A percentile compares a stretch with the other conserved stretches of the same genome.
These are phyloP conservation scores for Plumapathes pennacea DNA, from an alignment of 92 coral and sea anemone species.

Conservation along the genomic window DNA sequence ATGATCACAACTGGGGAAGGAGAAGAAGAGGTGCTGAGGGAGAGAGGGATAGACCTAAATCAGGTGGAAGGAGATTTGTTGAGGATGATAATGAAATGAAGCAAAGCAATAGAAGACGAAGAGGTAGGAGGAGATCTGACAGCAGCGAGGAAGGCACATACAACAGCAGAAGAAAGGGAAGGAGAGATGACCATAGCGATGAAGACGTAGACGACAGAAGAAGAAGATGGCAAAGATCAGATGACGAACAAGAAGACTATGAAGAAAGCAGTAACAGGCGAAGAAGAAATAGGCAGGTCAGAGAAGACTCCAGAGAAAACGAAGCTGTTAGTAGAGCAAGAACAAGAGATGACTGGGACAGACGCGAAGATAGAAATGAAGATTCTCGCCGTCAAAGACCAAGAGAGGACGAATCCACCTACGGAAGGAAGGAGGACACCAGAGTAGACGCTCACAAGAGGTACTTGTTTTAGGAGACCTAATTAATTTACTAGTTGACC, in stretches of 20 bases:
- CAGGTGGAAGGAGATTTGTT: constrained; percentile 7
- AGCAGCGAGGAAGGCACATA: constrained; percentile 6
- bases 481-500: background rate
- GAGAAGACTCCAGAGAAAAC: no score
- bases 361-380: constrained; percentile 2
- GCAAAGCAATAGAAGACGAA: constrained; percentile 2
- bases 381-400: background rate
- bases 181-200: background rate
- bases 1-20: background rate
- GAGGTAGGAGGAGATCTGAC: constrained; percentile 9
- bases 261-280: background rate
- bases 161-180: constrained; percentile 7
- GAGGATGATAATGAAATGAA: no score
- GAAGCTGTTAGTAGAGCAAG: background rate
- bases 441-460: background rate
- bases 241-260: background rate
- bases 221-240: constrained; percentile 3
- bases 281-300: background rate
- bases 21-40: background rate
- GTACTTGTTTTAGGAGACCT: background rate
- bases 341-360: background rate
- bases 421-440: constrained; percentile 1
- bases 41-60: background rate
- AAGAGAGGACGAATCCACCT: background rate
- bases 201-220: constrained; percentile 4